A percentile compares a stretch with the other conserved stretches of the same genome.
phyloP scores from a whole-genome alignment of 2,888 invertebrate species.

The Exephanes ischioxanthus region DNA sequence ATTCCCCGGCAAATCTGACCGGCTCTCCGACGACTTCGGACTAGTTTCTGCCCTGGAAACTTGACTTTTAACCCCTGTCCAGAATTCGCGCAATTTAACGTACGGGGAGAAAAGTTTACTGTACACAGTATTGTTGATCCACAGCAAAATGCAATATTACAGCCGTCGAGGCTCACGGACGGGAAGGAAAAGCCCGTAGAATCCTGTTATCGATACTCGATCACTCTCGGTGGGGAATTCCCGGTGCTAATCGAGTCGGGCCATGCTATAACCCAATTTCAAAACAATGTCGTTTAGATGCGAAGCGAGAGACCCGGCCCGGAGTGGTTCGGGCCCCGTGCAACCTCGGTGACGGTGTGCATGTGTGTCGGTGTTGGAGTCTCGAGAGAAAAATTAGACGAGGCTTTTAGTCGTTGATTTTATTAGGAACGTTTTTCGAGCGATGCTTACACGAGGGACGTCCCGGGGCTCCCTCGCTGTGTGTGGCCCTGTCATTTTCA shows the following conservation, averaged over 20 bases:
- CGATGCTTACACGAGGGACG: conserved; percentile 72
- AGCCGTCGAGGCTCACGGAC: conserved; percentile 7
- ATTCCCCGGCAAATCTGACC: background rate
- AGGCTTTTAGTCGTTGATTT: conserved; percentile 81
- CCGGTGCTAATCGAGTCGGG: conserved; percentile 72
- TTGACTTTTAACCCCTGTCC: background rate
- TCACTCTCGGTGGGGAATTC: conserved; percentile 62
- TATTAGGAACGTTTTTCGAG: conserved; percentile 80
- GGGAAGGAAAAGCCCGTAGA: conserved; percentile 63
- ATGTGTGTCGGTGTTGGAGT: conserved; percentile 34
- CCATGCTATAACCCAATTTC: conserved; percentile 78
- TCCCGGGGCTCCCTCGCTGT: conserved; percentile 61
- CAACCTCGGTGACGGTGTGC: background rate
- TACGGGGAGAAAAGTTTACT: background rate
- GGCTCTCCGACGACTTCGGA: background rate
- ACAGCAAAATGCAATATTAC: background rate
- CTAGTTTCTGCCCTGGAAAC: background rate
- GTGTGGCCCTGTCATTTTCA: conserved; percentile 79
- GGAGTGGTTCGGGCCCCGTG: conserved; percentile 32
- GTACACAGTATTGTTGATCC: background rate
- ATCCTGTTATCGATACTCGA: conserved; percentile 72
- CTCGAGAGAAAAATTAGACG: conserved; percentile 78
- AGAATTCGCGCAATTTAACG: background rate
- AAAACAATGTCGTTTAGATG: conserved; percentile 79
- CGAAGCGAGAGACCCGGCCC: conserved; percentile 44